These are phyloP conservation scores for Ptyas mucosa DNA, from an alignment of 2,113 vertebrate species.

Conservation along the genomic window DNA sequence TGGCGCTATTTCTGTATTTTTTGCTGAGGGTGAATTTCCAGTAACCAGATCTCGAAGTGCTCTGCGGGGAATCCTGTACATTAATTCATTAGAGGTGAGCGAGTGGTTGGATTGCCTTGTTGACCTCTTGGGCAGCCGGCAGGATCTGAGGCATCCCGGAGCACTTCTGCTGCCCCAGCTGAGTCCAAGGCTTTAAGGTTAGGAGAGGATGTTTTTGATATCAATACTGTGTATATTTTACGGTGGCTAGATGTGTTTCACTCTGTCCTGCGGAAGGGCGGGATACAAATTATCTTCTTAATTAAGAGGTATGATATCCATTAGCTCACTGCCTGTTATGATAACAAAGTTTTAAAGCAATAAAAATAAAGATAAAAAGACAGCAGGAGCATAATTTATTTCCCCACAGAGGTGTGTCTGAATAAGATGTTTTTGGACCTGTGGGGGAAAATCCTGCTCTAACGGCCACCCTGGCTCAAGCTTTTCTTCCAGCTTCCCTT, in stretches of 20 bases:
- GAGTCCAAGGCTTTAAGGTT: slow-evolving; percentile 11
- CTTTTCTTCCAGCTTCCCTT: neutral
- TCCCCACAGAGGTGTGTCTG: neutral
- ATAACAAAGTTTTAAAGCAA: neutral
- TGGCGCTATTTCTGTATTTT: neutral
- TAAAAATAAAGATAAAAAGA: neutral
- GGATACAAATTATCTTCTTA: neutral
- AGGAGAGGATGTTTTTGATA: neutral
- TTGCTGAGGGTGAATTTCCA: slow-evolving; percentile 31
- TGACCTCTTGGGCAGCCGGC: slow-evolving; percentile 34
- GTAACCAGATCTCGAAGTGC: slow-evolving; percentile 50
- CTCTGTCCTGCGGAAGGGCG: neutral
- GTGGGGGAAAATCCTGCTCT: neutral
- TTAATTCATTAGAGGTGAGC: slow-evolving; percentile 53
- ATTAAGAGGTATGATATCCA: neutral
- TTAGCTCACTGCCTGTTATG: neutral
- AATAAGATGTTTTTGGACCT: neutral
- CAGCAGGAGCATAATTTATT: neutral
- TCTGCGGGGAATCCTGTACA: slow-evolving; percentile 26
- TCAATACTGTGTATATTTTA: neutral
- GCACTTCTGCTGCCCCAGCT: neutral
- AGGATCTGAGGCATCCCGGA: slow-evolving; percentile 20
- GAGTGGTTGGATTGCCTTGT: slow-evolving; percentile 25
- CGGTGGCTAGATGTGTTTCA: neutral
- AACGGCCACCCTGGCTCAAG: neutral